Percentiles rank a stretch among this genome's conserved stretches.
phyloP scores from a whole-genome alignment of 2,113 vertebrate species.

The Notarius lentiginosus region DNA sequence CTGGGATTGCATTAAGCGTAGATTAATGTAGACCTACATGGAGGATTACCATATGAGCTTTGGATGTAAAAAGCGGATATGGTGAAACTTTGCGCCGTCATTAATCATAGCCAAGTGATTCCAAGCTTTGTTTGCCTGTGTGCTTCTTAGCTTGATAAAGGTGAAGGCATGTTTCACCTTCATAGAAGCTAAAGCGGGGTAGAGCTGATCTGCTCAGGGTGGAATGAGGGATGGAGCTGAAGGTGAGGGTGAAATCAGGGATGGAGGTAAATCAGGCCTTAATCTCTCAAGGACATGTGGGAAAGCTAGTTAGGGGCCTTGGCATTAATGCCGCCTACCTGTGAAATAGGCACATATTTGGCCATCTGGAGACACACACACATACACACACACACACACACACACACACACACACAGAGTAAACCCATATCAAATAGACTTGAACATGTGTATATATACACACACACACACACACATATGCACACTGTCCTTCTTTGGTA shows the following conservation, averaged over 20 bases:
- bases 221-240: neutral
- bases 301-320: constrained; percentile 34
- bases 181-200: neutral
- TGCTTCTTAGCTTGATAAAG: constrained; percentile 55
- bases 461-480: constrained; percentile 3
- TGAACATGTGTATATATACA: neutral
- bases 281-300: constrained; percentile 49
- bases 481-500: constrained; percentile 49
- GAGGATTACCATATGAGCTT: neutral
- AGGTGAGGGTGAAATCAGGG: neutral
- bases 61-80: neutral
- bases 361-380: constrained; percentile 18
- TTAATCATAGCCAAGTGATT: constrained; percentile 39
- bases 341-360: constrained; percentile 42
- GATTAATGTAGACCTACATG: neutral
- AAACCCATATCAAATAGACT: constrained; percentile 16
- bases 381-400: constrained; percentile 3
- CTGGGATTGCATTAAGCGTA: neutral
- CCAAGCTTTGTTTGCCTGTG: constrained; percentile 49
- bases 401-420: neutral
- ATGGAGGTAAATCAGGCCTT: neutral
- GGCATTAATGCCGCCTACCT: constrained; percentile 57
- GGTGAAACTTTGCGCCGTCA: constrained; percentile 46
- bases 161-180: constrained; percentile 36
- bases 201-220: neutral